A percentile compares a stretch with the other conserved stretches of the same genome.
These are phyloP conservation scores for Clarias fuscus DNA, from an alignment of 2,797 vertebrate species.

Conservation along the genomic window DNA sequence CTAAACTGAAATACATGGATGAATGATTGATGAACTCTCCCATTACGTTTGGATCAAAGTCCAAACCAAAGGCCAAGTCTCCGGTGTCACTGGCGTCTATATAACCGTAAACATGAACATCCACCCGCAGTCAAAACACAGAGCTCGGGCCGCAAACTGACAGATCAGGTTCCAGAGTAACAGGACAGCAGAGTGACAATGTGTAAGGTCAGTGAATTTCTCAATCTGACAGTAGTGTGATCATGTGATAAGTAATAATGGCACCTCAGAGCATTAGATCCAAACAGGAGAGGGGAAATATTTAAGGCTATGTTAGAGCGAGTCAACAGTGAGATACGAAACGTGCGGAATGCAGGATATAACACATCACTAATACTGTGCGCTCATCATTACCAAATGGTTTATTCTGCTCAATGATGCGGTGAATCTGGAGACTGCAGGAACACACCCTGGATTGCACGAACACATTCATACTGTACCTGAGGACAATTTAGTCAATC, in stretches of 20 bases:
- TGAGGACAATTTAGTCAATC: background rate
- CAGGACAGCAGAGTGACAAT: slow-evolving; percentile 9
- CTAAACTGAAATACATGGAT: background rate
- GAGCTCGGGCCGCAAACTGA: background rate
- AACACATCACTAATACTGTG: background rate
- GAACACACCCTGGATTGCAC: background rate
- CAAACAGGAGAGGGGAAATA: background rate
- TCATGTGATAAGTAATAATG: background rate
- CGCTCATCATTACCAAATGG: background rate
- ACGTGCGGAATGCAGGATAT: background rate
- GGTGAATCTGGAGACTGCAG: background rate
- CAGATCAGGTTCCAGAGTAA: slow-evolving; percentile 26
- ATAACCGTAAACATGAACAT: slow-evolving; percentile 13
- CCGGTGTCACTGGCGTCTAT: slow-evolving; percentile 24
- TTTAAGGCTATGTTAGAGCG: background rate
- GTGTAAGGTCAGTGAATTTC: slow-evolving; percentile 25
- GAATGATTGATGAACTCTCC: slow-evolving; percentile 16
- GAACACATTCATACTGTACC: background rate
- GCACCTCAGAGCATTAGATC: background rate
- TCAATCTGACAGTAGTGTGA: slow-evolving; percentile 24
- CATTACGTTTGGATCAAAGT: slow-evolving; percentile 26
- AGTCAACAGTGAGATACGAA: background rate
- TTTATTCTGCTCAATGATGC: background rate
- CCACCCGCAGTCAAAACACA: slow-evolving; percentile 1
- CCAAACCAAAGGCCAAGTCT: slow-evolving; percentile 25